Percentiles rank a stretch among this genome's conserved stretches.
Conservation (phyloP, 2,888 invertebrate species). For the Microchrysa polita region DNA sequence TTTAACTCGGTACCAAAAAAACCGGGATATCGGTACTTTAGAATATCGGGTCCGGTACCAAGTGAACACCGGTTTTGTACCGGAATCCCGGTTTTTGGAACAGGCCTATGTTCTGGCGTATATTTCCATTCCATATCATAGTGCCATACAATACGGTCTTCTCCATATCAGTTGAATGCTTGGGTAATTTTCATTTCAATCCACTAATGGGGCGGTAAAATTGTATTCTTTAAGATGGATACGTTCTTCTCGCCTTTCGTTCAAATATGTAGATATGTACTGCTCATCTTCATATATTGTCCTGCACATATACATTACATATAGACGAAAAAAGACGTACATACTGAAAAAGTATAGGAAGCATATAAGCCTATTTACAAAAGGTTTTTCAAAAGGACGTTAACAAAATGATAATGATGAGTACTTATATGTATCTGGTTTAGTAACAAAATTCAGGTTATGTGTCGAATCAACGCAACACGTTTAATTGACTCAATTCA, state of each 20-base stretch:
- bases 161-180: conserved; percentile 31
- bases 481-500: no score
- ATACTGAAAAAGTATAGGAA: background rate
- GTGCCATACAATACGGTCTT: conserved; percentile 11
- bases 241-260: background rate
- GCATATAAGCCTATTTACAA: background rate
- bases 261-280: background rate
- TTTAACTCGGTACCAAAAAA: no score
- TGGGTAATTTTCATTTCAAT: conserved; percentile 50
- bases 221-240: conserved; percentile 30
- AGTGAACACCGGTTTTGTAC: no score
- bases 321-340: background rate
- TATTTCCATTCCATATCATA: background rate
- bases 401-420: conserved; percentile 14
- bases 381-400: background rate
- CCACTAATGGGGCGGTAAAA: conserved; percentile 49
- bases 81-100: no score
- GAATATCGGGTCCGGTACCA: no score
- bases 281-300: no score
- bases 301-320: no score
- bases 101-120: no score
- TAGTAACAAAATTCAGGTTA: background rate
- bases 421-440: no score
- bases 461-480: no score
- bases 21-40: no score